phyloP scores from a whole-genome alignment of 2,113 vertebrate genomes.

The Heterotilapia buettikoferi region DNA sequence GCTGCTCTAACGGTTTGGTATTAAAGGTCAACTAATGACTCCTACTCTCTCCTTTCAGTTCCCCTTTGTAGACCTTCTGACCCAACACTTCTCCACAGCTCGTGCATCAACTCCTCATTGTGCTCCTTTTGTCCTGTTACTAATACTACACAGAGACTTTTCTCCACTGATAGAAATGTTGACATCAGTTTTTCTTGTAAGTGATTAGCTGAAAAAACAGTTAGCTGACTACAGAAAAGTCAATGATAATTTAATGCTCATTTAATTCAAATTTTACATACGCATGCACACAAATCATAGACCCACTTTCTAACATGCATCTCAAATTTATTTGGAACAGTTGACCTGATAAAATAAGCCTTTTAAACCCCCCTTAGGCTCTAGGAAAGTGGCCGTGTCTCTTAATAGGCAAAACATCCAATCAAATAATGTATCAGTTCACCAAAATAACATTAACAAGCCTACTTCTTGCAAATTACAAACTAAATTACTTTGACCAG shows the following conservation, averaged over 20 bases:
- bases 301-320: background rate
- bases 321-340: background rate
- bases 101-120: background rate
- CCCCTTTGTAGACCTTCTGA: background rate
- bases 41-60: background rate
- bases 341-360: accelerated
- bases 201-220: background rate
- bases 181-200: background rate
- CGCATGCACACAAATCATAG: background rate
- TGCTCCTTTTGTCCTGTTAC: accelerated
- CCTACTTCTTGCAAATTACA: background rate
- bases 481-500: background rate
- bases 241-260: background rate
- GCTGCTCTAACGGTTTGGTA: background rate
- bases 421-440: background rate
- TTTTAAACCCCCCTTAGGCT: background rate
- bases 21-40: background rate
- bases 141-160: background rate
- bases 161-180: background rate
- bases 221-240: background rate
- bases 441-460: background rate
- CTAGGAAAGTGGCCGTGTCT: background rate
- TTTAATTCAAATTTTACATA: accelerated
- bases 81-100: background rate
- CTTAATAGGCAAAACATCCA: background rate